These are phyloP conservation scores for Pomatorhinus ruficollis DNA, from an alignment of 2,113 vertebrate species.

Conservation along the genomic window DNA sequence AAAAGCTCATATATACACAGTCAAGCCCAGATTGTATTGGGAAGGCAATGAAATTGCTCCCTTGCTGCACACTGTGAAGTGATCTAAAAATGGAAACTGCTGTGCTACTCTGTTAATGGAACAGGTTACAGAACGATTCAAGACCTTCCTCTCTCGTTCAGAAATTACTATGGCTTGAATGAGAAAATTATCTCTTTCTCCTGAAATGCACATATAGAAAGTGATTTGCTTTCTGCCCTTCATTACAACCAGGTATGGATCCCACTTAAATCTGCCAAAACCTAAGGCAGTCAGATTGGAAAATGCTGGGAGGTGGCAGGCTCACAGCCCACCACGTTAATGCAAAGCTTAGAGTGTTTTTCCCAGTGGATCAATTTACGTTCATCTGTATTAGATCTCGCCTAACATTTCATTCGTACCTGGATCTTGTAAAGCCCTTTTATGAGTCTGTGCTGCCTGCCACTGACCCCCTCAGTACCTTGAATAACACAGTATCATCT, in stretches of 20 bases:
- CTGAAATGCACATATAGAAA: background rate
- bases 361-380: background rate
- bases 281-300: background rate
- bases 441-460: background rate
- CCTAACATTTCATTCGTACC: background rate
- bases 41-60: conserved; percentile 16
- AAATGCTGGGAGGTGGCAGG: background rate
- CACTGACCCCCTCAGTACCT: background rate
- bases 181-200: background rate
- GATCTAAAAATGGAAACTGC: conserved; percentile 26
- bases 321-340: background rate
- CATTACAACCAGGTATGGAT: background rate
- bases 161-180: background rate
- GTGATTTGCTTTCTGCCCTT: background rate
- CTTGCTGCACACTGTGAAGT: background rate
- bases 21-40: background rate
- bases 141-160: background rate
- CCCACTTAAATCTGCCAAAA: background rate
- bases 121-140: background rate
- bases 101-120: background rate
- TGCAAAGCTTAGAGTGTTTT: background rate
- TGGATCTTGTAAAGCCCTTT: background rate
- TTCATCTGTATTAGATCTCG: background rate
- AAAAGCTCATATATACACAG: background rate
- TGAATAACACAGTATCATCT: background rate